Evolutionary conservation across 2,113 vertebrate species (phyloP).

Genomic region (Motacilla alba): DNA sequence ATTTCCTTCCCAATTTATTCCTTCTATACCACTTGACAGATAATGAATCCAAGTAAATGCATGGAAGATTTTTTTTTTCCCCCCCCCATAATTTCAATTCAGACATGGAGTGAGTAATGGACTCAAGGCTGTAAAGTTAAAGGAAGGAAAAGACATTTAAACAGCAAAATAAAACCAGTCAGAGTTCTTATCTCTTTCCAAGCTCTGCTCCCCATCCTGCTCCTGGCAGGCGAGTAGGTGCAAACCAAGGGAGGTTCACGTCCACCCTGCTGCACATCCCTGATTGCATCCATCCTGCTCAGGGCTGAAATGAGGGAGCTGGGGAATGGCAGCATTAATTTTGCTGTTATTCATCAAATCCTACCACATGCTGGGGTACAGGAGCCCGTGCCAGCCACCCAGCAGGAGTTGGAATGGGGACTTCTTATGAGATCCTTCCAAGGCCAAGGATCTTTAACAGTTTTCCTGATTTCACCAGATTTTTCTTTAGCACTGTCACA

Average conservation of each 20-base stretch:
- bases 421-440: background rate
- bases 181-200: background rate
- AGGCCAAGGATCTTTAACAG: background rate
- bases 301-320: background rate
- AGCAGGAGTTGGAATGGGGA: background rate
- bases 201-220: background rate
- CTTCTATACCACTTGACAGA: slow-evolving; percentile 1
- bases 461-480: background rate
- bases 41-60: slow-evolving; percentile 17
- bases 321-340: background rate
- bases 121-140: background rate
- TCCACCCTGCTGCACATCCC: background rate
- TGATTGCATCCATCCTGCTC: background rate
- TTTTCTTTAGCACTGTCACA: background rate
- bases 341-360: background rate
- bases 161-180: background rate
- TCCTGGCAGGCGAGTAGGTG: background rate
- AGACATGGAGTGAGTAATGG: background rate
- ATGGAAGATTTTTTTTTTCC: background rate
- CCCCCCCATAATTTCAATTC: background rate
- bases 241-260: background rate
- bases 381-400: rapidly evolving
- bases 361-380: too few relatives aligned
- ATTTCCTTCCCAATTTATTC: slow-evolving; percentile 38
- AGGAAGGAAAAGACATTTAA: background rate